These are phyloP conservation scores for Atherinosoma microstoma DNA, from an alignment of 2,797 vertebrate species.

Conservation along the genomic window DNA sequence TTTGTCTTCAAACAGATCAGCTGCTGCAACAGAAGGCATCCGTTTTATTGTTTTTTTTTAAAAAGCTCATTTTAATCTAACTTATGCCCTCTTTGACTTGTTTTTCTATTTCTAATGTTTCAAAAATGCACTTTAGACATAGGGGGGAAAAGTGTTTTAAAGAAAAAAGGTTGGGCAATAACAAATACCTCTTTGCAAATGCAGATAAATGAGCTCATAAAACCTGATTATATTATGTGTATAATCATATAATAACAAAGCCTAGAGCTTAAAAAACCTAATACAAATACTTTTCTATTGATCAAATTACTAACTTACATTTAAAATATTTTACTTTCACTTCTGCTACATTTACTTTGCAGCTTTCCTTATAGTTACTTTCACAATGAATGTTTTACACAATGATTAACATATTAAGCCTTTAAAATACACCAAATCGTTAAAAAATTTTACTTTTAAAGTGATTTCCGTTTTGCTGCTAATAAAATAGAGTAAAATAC, in stretches of 20 bases:
- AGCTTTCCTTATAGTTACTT: neutral
- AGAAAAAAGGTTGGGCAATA: no score
- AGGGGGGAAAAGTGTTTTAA: no score
- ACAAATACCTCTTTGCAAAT: neutral
- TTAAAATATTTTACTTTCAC: neutral
- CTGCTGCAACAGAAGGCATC: constrained; percentile 75
- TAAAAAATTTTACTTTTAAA: no score
- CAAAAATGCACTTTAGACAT: neutral
- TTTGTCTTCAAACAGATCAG: constrained; percentile 87
- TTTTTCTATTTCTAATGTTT: neutral
- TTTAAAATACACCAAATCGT: neutral
- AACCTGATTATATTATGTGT: no score
- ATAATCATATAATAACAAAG: neutral
- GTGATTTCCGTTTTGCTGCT: neutral
- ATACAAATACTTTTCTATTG: neutral
- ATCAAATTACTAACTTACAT: neutral
- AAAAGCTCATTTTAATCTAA: neutral
- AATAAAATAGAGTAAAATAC: neutral
- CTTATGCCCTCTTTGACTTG: neutral
- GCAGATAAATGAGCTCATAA: no score
- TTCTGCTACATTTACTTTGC: neutral
- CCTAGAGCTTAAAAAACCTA: no score
- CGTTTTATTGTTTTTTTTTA: no score
- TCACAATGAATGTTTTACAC: neutral
- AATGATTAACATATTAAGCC: neutral